These are phyloP conservation scores for Enteromius thamalakanensis DNA, from an alignment of 2,797 vertebrate genomes.

Conservation along the genomic window DNA sequence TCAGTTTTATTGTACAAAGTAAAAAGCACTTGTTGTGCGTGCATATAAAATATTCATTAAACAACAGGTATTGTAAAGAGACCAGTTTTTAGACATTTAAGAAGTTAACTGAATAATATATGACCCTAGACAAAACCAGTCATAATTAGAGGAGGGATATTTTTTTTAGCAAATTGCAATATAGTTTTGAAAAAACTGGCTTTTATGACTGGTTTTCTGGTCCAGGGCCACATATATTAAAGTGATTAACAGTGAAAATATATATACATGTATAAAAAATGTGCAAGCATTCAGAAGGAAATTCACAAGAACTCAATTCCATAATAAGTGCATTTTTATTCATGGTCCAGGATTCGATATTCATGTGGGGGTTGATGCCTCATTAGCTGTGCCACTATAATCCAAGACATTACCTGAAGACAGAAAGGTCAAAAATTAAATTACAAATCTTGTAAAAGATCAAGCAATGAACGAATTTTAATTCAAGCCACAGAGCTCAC, in stretches of 20 bases:
- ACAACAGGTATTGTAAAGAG: neutral
- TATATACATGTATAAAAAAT: too few relatives aligned
- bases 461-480: neutral
- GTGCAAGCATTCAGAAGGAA: slow-evolving; percentile 56
- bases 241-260: neutral
- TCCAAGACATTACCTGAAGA: slow-evolving; percentile 63
- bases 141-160: too few relatives aligned
- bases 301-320: neutral
- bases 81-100: neutral
- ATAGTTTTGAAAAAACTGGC: too few relatives aligned
- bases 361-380: slow-evolving; percentile 25
- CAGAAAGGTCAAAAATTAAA: neutral
- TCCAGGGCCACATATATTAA: neutral
- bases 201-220: too few relatives aligned
- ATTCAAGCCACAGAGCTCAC: slow-evolving; percentile 54
- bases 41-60: neutral
- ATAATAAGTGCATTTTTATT: slow-evolving; percentile 42
- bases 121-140: too few relatives aligned
- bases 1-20: slow-evolving; percentile 16
- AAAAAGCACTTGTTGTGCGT: neutral
- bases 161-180: too few relatives aligned
- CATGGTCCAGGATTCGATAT: slow-evolving; percentile 62
- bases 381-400: slow-evolving; percentile 67
- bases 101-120: neutral
- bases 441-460: slow-evolving; percentile 27